Conservation (phyloP, 2,888 invertebrate genomes). For the Drosophila testacea region DNA sequence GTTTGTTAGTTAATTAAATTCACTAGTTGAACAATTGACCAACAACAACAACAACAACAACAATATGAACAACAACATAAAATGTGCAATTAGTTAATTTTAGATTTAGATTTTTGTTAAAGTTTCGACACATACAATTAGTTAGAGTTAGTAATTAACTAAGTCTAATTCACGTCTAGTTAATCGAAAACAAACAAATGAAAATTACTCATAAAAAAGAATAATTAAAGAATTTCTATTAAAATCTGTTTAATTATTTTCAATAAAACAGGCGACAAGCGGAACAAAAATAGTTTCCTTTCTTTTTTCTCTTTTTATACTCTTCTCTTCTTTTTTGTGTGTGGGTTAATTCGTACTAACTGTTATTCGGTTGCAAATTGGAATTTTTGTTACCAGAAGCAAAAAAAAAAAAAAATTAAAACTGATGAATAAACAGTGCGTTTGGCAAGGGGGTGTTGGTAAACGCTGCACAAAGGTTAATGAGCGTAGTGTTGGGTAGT, state of each 20-base stretch:
- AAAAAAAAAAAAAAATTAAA: conserved; percentile 20
- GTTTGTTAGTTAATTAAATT: conserved; percentile 35
- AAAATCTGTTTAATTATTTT: conserved; percentile 41
- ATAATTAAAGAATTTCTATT: conserved; percentile 24
- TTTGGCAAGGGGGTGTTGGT: conserved; percentile 24
- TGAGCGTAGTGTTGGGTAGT: conserved; percentile 29
- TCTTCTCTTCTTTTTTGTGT: conserved; percentile 8
- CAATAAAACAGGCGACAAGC: conserved; percentile 85
- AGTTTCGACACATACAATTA: conserved; percentile 57
- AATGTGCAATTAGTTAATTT: conserved; percentile 19
- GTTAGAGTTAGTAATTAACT: conserved; percentile 66
- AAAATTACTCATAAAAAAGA: conserved; percentile 21
- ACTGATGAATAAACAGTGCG: conserved; percentile 28
- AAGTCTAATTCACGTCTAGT: conserved; percentile 52
- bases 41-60: conserved; percentile 35
- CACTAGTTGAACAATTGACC: conserved; percentile 33
- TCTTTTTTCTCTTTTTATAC: conserved; percentile 30
- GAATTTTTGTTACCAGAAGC: conserved; percentile 24
- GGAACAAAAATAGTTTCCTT: conserved; percentile 85
- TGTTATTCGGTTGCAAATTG: conserved; percentile 41
- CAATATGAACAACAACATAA: conserved; percentile 38
- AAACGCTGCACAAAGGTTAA: conserved; percentile 31
- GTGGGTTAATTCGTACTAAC: conserved; percentile 25
- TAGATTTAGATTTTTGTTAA: conserved; percentile 9
- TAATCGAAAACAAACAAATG: conserved; percentile 36